phyloP scores from a whole-genome alignment of 1,140 invertebrate species.

The Hylaeus anthracinus region DNA sequence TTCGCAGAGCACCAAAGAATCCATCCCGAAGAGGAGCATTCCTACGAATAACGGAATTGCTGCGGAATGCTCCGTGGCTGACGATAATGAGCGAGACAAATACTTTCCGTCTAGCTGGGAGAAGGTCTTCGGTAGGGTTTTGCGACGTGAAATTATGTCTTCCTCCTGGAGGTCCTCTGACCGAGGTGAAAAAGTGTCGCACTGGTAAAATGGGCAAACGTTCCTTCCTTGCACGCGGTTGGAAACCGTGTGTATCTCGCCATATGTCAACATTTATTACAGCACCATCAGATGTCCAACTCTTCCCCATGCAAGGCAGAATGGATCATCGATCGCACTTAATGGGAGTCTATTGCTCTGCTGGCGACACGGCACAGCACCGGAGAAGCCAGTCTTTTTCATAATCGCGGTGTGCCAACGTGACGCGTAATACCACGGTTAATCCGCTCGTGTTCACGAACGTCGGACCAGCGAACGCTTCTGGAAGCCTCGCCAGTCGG shows the following conservation, averaged over 20 bases:
- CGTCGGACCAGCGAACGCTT: neutral
- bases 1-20: slow-evolving; percentile 27
- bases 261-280: too few species aligned
- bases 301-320: too few species aligned
- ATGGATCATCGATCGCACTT: neutral
- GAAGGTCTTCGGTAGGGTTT: neutral
- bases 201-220: too few species aligned
- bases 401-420: neutral
- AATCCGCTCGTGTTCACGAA: slow-evolving; percentile 6
- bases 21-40: slow-evolving; percentile 5
- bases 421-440: slow-evolving; percentile 1
- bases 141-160: neutral
- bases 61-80: slow-evolving; percentile 26
- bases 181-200: too few species aligned
- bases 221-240: too few species aligned
- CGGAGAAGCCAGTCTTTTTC: neutral
- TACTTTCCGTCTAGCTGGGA: slow-evolving; percentile 6
- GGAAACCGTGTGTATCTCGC: too few species aligned
- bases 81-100: slow-evolving; percentile 45
- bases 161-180: too few species aligned
- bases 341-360: neutral
- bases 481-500: neutral
- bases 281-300: too few species aligned
- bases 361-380: neutral
- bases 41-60: slow-evolving; percentile 34